Conservation (phyloP, 2,113 vertebrate species). For the Heloderma charlesbogerti region DNA sequence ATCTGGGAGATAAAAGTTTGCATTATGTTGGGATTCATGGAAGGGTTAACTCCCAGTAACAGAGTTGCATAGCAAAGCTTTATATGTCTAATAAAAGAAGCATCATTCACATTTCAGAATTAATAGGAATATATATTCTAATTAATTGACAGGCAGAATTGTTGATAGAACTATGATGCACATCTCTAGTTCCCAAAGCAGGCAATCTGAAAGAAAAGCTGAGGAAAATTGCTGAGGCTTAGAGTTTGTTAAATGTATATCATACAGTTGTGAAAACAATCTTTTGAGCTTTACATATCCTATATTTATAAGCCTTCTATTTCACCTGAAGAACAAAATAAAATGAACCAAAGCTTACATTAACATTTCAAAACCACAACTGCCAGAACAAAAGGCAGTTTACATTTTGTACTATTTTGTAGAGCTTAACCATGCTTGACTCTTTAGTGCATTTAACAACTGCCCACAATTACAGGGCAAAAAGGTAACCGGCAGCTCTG, state of each 20-base stretch:
- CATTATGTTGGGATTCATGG: neutral
- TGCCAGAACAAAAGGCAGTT: neutral
- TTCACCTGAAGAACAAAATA: conserved; percentile 39
- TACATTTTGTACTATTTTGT: neutral
- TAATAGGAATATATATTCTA: conserved; percentile 74
- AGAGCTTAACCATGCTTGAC: neutral
- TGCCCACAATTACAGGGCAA: neutral
- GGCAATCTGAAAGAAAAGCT: conserved; percentile 50
- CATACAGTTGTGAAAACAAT: conserved; percentile 50
- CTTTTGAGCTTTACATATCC: conserved; percentile 34
- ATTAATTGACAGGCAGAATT: conserved; percentile 70
- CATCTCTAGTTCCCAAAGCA: conserved; percentile 61
- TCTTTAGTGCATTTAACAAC: neutral
- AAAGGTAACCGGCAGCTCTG: too few species aligned
- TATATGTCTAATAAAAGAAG: conserved; percentile 53
- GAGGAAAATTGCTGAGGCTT: conserved; percentile 60
- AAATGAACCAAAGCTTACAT: conserved; percentile 34
- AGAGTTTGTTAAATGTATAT: conserved; percentile 56
- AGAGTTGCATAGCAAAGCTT: conserved; percentile 55
- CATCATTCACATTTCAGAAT: conserved; percentile 54
- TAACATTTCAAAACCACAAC: neutral
- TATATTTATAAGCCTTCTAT: conserved; percentile 46
- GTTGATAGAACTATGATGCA: conserved; percentile 63
- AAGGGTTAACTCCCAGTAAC: conserved; percentile 9
- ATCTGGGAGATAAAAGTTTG: conserved; percentile 15